Base-by-base conservation (phyloP, 1,140 invertebrate species). In the Phthorimaea operculella region DNA sequence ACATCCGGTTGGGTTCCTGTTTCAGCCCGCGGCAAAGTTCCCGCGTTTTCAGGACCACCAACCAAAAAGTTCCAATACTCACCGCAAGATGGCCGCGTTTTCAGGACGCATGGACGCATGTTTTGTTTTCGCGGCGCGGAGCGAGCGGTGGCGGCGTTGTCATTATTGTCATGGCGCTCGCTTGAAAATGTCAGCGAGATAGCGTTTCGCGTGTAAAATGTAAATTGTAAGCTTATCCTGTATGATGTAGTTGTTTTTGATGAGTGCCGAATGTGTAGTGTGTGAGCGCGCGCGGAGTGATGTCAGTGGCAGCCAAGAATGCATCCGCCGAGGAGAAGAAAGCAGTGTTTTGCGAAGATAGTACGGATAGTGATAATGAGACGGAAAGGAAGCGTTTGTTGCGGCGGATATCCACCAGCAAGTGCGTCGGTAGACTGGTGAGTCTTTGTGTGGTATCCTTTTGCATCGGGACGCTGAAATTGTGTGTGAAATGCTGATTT, bases 301-400 rank as follows among this genome's bases (percentile, higher is more conserved):
- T 84, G 81, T 79, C 78, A 71, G 64, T 74, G 63, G 75, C 63
- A 51, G 70, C 62, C 49, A 66, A 55, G 11, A 68, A 63, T 64
- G 70, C 64, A 55, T 52, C 60, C 52, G 60, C 58, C 15, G 64
- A 72, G 42, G 70, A 68, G 34, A 76, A 63, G 59, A 76, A 72
- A 73, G 44, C 68, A 48, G 68, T 63, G 17, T 74, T 64, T 36
- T 72, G 62, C 42, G 79, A 81, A 55, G 81, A 84, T 55, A 82
- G 77, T 67, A 81, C 81, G 28, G 81, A 84, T 58, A 82, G 78
- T 61, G 81, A 84, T 54, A 81, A 84, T 79, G 81, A 84, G 34
- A 78, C 70, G 14, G 79, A 84, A 52, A 76, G 63, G 60, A 82
- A 79, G 60, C 69, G 64, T 10, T 60, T 84, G 36, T 59, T 82